Evolutionary conservation across 1,140 invertebrate genomes (phyloP).

Genomic region (Subanguina moxae): DNA sequence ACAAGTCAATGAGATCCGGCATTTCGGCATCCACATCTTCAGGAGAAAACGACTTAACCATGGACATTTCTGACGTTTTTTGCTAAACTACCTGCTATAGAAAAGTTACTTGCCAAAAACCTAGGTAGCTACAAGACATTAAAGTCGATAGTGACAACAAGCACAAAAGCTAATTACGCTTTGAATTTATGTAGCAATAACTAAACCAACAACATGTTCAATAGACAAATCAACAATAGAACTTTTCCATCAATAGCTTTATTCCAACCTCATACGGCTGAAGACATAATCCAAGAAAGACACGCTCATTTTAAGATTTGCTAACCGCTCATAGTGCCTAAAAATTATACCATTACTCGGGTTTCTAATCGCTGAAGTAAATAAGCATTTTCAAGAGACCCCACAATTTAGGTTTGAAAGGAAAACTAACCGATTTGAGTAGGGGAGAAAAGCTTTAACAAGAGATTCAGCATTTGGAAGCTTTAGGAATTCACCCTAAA

Average conservation of each 20-base stretch:
- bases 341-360: slow-evolving; percentile 23
- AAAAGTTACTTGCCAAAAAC: too few species aligned
- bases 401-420: background rate
- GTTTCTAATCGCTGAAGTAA: background rate
- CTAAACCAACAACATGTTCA: slow-evolving; percentile 9
- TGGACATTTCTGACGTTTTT: too few species aligned
- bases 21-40: slow-evolving; percentile 41
- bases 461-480: slow-evolving; percentile 45
- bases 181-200: slow-evolving; percentile 17
- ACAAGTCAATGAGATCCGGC: slow-evolving; percentile 51
- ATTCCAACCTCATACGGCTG: slow-evolving; percentile 36
- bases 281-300: slow-evolving; percentile 40
- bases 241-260: slow-evolving; percentile 32
- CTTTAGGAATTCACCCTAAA: slow-evolving; percentile 26
- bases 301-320: slow-evolving; percentile 30
- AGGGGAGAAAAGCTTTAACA: slow-evolving; percentile 49
- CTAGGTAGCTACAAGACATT: too few species aligned
- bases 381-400: too few species aligned
- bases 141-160: too few species aligned
- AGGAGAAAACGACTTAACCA: background rate
- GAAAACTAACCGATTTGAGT: slow-evolving; percentile 43
- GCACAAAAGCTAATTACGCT: too few species aligned
- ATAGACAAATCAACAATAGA: slow-evolving; percentile 35
- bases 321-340: slow-evolving; percentile 53
- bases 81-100: too few species aligned